Evolutionary conservation across 2,888 invertebrate genomes (phyloP), one percentile per base, ranked within the genome.

Genomic region (Thumatha senex): DNA sequence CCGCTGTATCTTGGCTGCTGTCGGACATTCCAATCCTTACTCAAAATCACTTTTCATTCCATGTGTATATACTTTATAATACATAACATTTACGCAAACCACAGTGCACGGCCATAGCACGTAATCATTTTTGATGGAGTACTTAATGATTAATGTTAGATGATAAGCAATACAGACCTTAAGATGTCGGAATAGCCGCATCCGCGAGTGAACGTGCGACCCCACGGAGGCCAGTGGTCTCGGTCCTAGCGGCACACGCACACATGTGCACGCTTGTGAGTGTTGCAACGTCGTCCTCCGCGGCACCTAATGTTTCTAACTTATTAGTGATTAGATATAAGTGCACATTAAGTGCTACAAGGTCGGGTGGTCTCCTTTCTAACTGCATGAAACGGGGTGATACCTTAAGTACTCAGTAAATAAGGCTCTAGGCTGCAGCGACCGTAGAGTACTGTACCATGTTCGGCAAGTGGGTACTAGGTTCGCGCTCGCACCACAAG

Each of bases 321-420:
- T 3, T 46, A 45, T 38, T 46, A 12, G 30, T 42, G 46, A 50
- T 48, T 29, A 41, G 7, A 46, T 41, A 33, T 46, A 56, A 39
- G 44, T 51, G 54, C 40, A 48, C 49, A 49, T 55, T 41, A 46
- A 38, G 36, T n/a, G 34, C 45, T 34, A 40, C 61, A 52, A 60
- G 64, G 67, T 58, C 50, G 40, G 33, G 36, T 10, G 40, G 36
- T 46, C 49, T 46, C 60, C 67, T 60, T 67, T 67, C 64, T 60
- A 60, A 34, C 13, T 5, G 43, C 24, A 7, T n/a, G n/a, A n/a
- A n/a, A n/a, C 1, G 4, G 3, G n/a, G 5, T 24, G 18, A n/a
- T n/a, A n/a, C n/a, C n/a, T n/a, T n/a, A n/a, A n/a, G n/a, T n/a
- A n/a, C n/a, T n/a, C n/a, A n/a, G n/a, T n/a, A n/a, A n/a, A n/a